These are phyloP conservation scores for Neomonachus schauinslandi DNA, from an alignment of 2,113 vertebrate genomes.

Conservation along the genomic window DNA sequence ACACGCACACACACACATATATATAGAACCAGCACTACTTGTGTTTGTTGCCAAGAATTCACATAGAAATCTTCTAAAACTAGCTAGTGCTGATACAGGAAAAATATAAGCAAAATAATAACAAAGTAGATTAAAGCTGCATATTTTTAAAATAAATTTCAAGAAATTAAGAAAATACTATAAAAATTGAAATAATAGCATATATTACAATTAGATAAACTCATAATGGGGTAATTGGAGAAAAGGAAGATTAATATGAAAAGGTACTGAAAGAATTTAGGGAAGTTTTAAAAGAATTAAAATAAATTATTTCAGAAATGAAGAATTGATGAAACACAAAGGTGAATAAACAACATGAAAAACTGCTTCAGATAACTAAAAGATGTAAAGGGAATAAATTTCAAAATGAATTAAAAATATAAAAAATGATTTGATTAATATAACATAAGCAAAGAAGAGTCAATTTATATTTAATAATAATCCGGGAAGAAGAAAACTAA, in stretches of 20 bases:
- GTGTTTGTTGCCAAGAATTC: not conserved
- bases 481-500: not conserved
- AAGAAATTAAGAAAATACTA: not conserved
- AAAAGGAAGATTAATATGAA: not conserved
- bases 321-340: not conserved
- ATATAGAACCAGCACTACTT: not conserved
- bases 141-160: not conserved
- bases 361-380: not conserved
- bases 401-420: not conserved
- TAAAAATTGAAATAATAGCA: not conserved
- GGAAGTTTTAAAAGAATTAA: not conserved
- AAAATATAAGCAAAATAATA: not conserved
- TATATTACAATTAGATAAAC: not conserved
- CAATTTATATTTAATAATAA: not conserved
- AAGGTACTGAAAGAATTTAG: not conserved
- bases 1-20: not conserved
- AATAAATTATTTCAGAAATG: not conserved
- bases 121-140: not conserved
- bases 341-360: not conserved
- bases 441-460: not conserved
- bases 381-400: too few species aligned
- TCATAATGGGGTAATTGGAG: not conserved
- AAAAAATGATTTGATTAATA: not conserved
- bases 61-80: not conserved
- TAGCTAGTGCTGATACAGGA: not conserved